Conservation (phyloP, 1,140 invertebrate species). For the Achroia grisella region DNA sequence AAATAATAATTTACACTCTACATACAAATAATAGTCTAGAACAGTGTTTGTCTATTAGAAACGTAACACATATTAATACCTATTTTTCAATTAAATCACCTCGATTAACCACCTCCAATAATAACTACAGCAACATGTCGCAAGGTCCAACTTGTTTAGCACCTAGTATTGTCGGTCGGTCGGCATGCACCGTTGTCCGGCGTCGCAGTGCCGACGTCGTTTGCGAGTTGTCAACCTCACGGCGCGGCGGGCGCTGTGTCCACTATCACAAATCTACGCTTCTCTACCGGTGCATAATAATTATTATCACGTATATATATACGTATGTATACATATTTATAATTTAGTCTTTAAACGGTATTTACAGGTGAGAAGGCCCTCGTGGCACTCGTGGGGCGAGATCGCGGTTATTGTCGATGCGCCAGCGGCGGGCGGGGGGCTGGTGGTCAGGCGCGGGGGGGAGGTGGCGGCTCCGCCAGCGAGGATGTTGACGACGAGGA, state of each 20-base stretch:
- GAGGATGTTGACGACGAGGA: conserved; percentile 76
- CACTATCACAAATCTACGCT: conserved; percentile 68
- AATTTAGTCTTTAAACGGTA: conserved; percentile 37
- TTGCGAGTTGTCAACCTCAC: conserved; percentile 51
- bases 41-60: conserved; percentile 55
- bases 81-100: conserved; percentile 59
- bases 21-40: conserved; percentile 61
- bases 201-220: conserved; percentile 31
- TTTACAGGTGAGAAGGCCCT: conserved; percentile 53
- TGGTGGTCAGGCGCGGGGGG: conserved; percentile 59
- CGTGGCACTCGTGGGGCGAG: conserved; percentile 36
- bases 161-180: conserved; percentile 71
- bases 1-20: conserved; percentile 65
- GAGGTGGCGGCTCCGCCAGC: conserved; percentile 59
- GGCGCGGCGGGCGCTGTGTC: conserved; percentile 31
- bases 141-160: conserved; percentile 65
- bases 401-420: conserved; percentile 64
- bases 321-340: conserved; percentile 60
- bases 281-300: conserved; percentile 64
- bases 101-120: conserved; percentile 54
- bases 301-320: conserved; percentile 62
- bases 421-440: conserved; percentile 52
- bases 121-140: conserved; percentile 56
- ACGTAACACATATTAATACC: conserved; percentile 68
- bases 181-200: conserved; percentile 12